Percentiles rank a stretch among this genome's conserved stretches.
Evolutionary conservation across 2,113 vertebrate genomes (phyloP).

Genomic region (Chunga burmeisteri): DNA sequence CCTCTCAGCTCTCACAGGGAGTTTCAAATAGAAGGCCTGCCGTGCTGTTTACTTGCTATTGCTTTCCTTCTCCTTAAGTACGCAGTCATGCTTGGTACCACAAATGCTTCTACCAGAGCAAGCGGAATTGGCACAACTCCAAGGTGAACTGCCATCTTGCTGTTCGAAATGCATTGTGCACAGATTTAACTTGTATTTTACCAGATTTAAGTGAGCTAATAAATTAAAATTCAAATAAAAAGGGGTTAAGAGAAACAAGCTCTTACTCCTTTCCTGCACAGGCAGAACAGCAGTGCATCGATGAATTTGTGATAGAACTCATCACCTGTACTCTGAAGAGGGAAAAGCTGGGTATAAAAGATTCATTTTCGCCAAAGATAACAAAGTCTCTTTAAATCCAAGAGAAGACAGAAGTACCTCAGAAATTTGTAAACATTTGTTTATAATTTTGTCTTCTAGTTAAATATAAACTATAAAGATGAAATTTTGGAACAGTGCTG

Average conservation of each 20-base stretch:
- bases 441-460: neutral
- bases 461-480: neutral
- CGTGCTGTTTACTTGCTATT: slow-evolving; percentile 14
- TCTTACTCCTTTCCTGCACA: neutral
- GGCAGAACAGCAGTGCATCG: neutral
- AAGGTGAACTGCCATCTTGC: neutral
- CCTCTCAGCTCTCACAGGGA: neutral
- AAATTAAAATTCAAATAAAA: neutral
- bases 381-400: neutral
- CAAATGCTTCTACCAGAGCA: neutral
- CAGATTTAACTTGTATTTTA: neutral
- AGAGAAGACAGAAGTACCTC: neutral
- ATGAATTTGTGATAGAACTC: neutral
- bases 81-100: neutral
- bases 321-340: neutral
- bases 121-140: neutral
- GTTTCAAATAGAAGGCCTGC: neutral
- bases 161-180: neutral
- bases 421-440: neutral
- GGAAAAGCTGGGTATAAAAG: neutral
- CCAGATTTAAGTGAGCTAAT: neutral
- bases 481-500: neutral
- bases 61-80: slow-evolving; percentile 9
- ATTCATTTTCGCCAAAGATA: neutral
- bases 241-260: neutral